Percentiles rank a stretch among this genome's conserved stretches.
Conservation (phyloP, 2,797 vertebrate genomes). For the Enteromius unitaeniatus region DNA sequence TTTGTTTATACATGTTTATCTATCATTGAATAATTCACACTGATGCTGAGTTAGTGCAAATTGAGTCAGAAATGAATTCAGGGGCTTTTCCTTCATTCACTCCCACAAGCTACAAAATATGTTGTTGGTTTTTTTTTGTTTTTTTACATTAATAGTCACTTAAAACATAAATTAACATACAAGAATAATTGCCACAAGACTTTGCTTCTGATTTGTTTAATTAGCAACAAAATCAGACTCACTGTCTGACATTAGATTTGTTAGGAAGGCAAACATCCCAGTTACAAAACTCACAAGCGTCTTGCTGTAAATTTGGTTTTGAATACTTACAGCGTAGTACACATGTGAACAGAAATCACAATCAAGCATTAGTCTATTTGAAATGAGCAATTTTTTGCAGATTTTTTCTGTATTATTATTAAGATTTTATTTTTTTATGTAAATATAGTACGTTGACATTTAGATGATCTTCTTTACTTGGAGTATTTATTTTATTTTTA, state of each 20-base stretch:
- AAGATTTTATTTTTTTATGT: no score
- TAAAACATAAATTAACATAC: no score
- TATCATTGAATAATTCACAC: constrained; percentile 2
- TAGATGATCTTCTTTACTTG: background rate
- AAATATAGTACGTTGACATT: background rate
- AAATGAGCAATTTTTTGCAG: background rate
- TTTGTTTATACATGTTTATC: background rate
- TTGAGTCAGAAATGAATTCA: constrained; percentile 1
- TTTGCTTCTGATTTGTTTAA: background rate
- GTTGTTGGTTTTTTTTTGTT: background rate
- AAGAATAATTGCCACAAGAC: background rate
- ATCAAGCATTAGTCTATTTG: background rate
- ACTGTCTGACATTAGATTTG: background rate
- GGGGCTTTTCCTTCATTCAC: background rate
- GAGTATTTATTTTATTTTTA: background rate
- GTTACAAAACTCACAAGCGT: background rate
- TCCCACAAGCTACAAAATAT: background rate
- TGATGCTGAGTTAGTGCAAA: constrained; percentile 18
- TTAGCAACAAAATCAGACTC: background rate
- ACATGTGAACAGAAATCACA: background rate
- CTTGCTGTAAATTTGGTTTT: background rate
- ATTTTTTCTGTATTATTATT: no score
- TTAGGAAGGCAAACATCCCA: background rate
- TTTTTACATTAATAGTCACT: background rate
- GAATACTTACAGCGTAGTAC: background rate